Percentiles rank a stretch among this genome's conserved stretches.
Evolutionary conservation across 2,888 invertebrate species (phyloP).

Genomic region (Luperina testacea): DNA sequence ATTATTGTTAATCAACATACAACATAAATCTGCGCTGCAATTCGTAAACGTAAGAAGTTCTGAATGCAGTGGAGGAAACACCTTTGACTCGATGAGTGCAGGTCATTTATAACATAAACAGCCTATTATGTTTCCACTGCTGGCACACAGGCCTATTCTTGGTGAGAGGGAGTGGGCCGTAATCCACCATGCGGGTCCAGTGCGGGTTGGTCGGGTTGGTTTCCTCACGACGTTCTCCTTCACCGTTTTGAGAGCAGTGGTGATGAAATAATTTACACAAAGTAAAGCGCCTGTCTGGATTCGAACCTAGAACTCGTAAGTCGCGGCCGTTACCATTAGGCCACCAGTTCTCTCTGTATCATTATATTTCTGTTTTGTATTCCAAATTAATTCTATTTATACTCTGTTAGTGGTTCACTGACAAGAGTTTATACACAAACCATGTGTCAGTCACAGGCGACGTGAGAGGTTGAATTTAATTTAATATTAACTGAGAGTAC

Average conservation of each 20-base stretch:
- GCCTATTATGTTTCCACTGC: too few species aligned
- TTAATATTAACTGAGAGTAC: constrained; percentile 44
- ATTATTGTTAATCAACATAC: not conserved
- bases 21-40: not conserved
- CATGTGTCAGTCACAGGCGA: constrained; percentile 60
- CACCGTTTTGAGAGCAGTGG: not conserved
- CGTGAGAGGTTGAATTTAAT: constrained; percentile 73
- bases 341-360: not conserved
- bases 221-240: not conserved
- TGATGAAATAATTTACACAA: not conserved
- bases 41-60: not conserved
- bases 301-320: too few species aligned
- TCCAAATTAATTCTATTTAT: constrained; percentile 12
- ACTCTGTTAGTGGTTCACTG: constrained; percentile 16
- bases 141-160: too few species aligned
- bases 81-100: not conserved
- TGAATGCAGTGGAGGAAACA: not conserved
- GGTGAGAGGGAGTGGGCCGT: not conserved
- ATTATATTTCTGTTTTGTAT: not conserved
- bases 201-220: not conserved
- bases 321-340: too few species aligned
- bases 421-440: constrained; percentile 42
- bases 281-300: not conserved
- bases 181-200: not conserved
- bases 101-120: too few species aligned